These are phyloP conservation scores for Boloria euphrosyne DNA, from an alignment of 2,888 invertebrate species.

Conservation along the genomic window DNA sequence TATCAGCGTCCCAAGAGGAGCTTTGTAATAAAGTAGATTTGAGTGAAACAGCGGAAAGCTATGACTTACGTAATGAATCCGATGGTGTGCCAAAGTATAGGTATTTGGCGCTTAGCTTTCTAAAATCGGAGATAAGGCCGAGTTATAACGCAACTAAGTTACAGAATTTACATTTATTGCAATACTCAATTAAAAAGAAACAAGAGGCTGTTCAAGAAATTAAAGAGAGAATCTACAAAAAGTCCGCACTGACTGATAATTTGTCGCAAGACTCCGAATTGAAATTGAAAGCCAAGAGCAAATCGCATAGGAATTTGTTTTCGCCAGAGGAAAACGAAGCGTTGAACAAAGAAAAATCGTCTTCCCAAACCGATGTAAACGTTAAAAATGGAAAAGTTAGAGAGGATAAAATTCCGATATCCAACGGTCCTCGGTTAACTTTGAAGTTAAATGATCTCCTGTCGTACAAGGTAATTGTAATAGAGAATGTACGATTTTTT, in stretches of 20 bases:
- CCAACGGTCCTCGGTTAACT: constrained; percentile 68
- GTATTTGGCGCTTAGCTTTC: constrained; percentile 76
- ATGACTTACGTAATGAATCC: constrained; percentile 67
- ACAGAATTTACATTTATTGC: constrained; percentile 86
- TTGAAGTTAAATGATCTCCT: constrained; percentile 76
- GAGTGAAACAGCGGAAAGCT: constrained; percentile 76
- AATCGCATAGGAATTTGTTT: constrained; percentile 67
- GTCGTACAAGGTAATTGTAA: constrained; percentile 67
- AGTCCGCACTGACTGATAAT: constrained; percentile 63
- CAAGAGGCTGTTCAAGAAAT: constrained; percentile 83
- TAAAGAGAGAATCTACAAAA: constrained; percentile 73
- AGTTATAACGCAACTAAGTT: constrained; percentile 89
- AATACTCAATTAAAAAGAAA: constrained; percentile 87
- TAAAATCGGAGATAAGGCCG: constrained; percentile 84
- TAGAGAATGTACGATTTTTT: background rate
- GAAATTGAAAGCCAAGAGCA: constrained; percentile 57
- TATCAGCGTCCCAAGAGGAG: constrained; percentile 60
- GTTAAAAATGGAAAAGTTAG: constrained; percentile 63
- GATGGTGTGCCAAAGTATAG: constrained; percentile 69
- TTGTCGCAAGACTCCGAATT: constrained; percentile 53
- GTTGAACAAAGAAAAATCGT: constrained; percentile 53
- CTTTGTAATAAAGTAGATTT: constrained; percentile 68
- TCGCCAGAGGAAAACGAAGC: constrained; percentile 57
- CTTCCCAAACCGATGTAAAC: constrained; percentile 57
- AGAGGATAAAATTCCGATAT: constrained; percentile 57